Evolutionary conservation across 2,888 invertebrate genomes (phyloP).

Genomic region (Sthenelais limicola): DNA sequence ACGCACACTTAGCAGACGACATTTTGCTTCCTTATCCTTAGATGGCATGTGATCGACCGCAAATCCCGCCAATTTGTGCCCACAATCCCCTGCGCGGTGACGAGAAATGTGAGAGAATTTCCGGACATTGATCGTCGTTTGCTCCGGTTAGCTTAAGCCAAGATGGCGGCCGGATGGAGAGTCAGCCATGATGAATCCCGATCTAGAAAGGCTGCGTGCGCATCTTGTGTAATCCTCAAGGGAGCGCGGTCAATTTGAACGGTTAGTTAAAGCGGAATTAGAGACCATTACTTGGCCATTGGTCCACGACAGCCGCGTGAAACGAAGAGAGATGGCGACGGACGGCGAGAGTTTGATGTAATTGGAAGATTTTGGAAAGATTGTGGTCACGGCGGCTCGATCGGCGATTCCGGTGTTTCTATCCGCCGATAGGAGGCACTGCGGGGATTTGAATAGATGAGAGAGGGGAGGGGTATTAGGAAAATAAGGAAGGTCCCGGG

Average conservation of each 20-base stretch:
- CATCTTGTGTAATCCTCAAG: conserved; percentile 29
- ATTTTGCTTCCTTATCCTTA: conserved; percentile 35
- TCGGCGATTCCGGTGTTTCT: neutral
- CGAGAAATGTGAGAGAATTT: conserved; percentile 27
- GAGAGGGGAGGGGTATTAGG: too few species aligned
- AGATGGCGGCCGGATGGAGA: conserved; percentile 9
- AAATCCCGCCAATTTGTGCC: conserved; percentile 36
- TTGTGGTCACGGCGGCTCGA: conserved; percentile 29
- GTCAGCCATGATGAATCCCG: conserved; percentile 15
- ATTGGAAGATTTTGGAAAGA: conserved; percentile 35
- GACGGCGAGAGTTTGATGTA: conserved; percentile 31
- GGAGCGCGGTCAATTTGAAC: conserved; percentile 37
- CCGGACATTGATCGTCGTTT: conserved; percentile 27
- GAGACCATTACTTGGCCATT: neutral
- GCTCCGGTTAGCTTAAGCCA: neutral
- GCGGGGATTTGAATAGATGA: too few species aligned
- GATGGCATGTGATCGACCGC: conserved; percentile 31
- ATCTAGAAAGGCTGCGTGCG: conserved; percentile 13
- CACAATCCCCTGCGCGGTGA: conserved; percentile 21
- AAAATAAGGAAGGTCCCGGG: too few species aligned
- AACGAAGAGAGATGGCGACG: conserved; percentile 9
- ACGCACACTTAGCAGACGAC: conserved; percentile 26
- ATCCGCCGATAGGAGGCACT: too few species aligned
- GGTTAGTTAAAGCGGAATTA: conserved; percentile 37
- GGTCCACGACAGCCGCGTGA: neutral